phyloP scores from a whole-genome alignment of 1,140 invertebrate species.

The Pseudomyrmex gracilis region DNA sequence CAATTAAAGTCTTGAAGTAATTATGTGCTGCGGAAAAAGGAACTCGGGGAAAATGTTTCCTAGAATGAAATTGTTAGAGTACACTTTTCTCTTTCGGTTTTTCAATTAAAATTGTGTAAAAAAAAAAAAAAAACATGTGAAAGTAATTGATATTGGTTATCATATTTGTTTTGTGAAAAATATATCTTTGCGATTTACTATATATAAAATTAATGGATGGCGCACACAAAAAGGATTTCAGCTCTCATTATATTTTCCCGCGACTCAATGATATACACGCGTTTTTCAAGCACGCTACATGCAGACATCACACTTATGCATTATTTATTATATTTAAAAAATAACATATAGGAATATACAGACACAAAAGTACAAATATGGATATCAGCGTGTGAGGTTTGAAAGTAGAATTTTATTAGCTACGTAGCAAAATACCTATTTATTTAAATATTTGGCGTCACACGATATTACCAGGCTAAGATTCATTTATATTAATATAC shows the following conservation, averaged over 20 bases:
- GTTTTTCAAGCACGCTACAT: background rate
- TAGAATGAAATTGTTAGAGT: background rate
- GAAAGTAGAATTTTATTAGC: constrained; percentile 80
- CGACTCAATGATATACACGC: too few species aligned
- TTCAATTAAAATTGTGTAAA: constrained; percentile 25
- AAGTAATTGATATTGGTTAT: background rate
- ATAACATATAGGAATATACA: too few species aligned
- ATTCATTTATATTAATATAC: constrained; percentile 84
- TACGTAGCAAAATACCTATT: constrained; percentile 84
- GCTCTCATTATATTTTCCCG: background rate
- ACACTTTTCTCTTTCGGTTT: background rate
- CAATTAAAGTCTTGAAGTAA: constrained; percentile 40
- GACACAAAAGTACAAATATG: constrained; percentile 53
- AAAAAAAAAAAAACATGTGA: background rate
- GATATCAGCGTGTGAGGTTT: constrained; percentile 61
- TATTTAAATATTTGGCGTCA: constrained; percentile 85
- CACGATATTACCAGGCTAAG: constrained; percentile 81
- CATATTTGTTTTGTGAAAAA: background rate
- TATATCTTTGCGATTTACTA: background rate
- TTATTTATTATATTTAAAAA: background rate
- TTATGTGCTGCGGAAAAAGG: constrained; percentile 26
- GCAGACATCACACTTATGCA: background rate
- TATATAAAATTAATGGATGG: constrained; percentile 12
- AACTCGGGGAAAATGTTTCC: constrained; percentile 29
- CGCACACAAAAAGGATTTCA: background rate